A percentile compares a stretch with the other conserved stretches of the same genome.
These are phyloP conservation scores for Coleophora flavipennella DNA, from an alignment of 2,888 invertebrate genomes.

Conservation along the genomic window DNA sequence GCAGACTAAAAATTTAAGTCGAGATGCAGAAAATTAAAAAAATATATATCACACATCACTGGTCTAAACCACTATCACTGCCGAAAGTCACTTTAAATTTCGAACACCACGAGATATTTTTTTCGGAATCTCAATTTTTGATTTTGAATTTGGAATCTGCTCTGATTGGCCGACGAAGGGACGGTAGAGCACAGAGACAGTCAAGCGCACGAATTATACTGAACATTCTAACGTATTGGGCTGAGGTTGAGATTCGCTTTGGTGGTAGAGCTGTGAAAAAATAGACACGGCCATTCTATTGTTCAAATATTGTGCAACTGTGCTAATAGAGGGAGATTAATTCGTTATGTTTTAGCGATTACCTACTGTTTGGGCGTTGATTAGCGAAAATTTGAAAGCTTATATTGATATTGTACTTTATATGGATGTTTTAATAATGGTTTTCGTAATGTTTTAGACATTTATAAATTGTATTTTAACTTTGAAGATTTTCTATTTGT, in stretches of 20 bases:
- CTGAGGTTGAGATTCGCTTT: conserved; percentile 63
- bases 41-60: no score
- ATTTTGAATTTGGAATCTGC: conserved; percentile 18
- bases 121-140: background rate
- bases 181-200: conserved; percentile 55
- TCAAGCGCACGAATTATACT: conserved; percentile 58
- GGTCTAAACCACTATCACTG: no score
- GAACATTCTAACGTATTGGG: conserved; percentile 44
- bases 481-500: no score
- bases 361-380: background rate
- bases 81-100: no score
- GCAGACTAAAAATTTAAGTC: no score
- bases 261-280: conserved; percentile 47
- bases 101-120: background rate
- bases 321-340: conserved; percentile 2
- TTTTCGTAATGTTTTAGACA: background rate
- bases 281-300: conserved; percentile 39
- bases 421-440: background rate
- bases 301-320: conserved; percentile 17
- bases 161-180: conserved; percentile 23
- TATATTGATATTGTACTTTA: background rate
- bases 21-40: no score
- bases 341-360: background rate
- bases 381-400: background rate
- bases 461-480: no score